These are phyloP conservation scores for Momotus momota DNA, from an alignment of 2,797 vertebrate genomes.

Conservation along the genomic window DNA sequence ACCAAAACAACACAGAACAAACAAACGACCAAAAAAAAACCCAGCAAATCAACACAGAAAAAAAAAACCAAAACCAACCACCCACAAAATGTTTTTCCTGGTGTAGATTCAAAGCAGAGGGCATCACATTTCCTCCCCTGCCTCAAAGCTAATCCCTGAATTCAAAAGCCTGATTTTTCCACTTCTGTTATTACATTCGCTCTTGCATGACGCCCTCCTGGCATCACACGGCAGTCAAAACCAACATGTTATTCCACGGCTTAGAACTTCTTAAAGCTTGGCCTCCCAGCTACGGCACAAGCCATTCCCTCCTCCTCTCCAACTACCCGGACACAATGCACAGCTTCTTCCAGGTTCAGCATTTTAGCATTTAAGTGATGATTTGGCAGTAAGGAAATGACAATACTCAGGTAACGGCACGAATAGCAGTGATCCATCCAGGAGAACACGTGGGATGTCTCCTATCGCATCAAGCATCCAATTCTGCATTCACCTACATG, in stretches of 20 bases:
- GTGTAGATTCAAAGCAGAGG: neutral
- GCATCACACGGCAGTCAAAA: neutral
- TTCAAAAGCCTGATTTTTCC: neutral
- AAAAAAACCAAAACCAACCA: neutral
- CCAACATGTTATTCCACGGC: neutral
- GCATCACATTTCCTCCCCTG: neutral
- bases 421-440: neutral
- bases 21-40: too few species aligned
- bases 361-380: neutral
- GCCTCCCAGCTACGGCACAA: neutral
- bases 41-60: too few species aligned
- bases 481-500: constrained; percentile 1
- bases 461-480: neutral
- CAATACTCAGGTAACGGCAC: neutral
- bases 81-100: neutral
- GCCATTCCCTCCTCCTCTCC: neutral
- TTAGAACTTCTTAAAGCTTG: neutral
- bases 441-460: neutral
- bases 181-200: neutral
- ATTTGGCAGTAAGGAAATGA: neutral
- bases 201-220: neutral
- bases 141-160: neutral
- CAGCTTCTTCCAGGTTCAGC: neutral
- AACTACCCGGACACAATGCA: neutral
- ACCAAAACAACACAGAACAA: too few species aligned